A percentile compares a stretch with the other conserved stretches of the same genome.
These are phyloP conservation scores for Pandemis cinnamomeana DNA, from an alignment of 2,888 invertebrate species.

Conservation along the genomic window DNA sequence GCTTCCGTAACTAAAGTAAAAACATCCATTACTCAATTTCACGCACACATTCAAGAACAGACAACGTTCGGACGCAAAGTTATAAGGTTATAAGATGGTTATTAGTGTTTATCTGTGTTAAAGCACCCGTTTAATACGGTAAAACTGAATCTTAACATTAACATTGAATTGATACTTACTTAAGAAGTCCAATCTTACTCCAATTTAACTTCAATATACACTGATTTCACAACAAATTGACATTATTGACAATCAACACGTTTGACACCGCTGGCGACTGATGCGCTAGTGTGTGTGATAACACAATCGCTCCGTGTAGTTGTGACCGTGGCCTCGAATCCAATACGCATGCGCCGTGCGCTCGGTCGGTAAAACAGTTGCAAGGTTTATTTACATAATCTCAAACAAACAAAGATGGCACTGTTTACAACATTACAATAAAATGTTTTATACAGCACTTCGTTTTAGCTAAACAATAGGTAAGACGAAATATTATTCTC, in stretches of 20 bases:
- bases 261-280: conserved; percentile 62
- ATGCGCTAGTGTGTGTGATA: conserved; percentile 63
- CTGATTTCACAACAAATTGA: conserved; percentile 55
- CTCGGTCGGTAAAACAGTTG: conserved; percentile 64
- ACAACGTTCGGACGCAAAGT: conserved; percentile 4
- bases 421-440: conserved; percentile 37
- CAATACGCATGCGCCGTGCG: conserved; percentile 69
- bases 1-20: conserved; percentile 21
- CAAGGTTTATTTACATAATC: conserved; percentile 31
- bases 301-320: conserved; percentile 55
- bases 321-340: conserved; percentile 73
- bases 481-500: too few relatives aligned
- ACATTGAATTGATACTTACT: conserved; percentile 60
- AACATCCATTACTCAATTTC: conserved; percentile 16
- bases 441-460: neutral
- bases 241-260: conserved; percentile 66
- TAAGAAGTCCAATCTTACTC: conserved; percentile 48
- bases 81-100: conserved; percentile 4
- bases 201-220: conserved; percentile 51
- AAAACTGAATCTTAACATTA: conserved; percentile 4
- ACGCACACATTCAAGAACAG: conserved; percentile 25
- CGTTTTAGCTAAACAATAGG: neutral
- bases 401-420: conserved; percentile 61
- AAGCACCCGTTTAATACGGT: neutral
- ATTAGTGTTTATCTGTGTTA: conserved; percentile 9